Evolutionary conservation across 2,113 vertebrate genomes (phyloP).

Genomic region (Sylvilagus bachmani): DNA sequence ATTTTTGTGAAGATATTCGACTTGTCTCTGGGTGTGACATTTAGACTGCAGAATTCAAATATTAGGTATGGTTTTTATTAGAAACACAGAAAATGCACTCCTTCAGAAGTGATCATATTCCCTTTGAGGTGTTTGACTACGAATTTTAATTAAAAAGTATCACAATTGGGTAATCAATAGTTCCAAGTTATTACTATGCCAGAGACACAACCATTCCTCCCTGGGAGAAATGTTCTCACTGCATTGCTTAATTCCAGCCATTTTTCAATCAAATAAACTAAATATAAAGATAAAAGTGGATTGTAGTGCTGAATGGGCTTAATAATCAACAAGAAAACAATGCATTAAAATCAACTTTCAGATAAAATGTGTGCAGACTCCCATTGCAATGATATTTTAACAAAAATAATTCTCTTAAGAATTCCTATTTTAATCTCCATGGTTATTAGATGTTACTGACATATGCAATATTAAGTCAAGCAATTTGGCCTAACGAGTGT

Average conservation of each 20-base stretch:
- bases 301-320: background rate
- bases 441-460: background rate
- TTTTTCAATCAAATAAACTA: conserved; percentile 4
- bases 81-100: background rate
- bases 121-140: conserved; percentile 44
- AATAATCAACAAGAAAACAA: background rate
- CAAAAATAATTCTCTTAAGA: background rate
- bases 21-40: background rate
- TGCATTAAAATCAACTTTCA: background rate
- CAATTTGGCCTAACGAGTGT: background rate
- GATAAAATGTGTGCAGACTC: background rate
- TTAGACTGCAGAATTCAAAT: conserved; percentile 29
- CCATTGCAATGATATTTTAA: background rate
- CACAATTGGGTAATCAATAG: conserved; percentile 58
- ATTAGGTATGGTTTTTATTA: background rate
- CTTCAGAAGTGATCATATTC: background rate
- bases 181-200: background rate
- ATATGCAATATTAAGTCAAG: conserved; percentile 1
- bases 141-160: conserved; percentile 64
- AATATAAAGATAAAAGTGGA: background rate
- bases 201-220: background rate
- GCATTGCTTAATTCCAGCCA: background rate
- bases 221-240: conserved; percentile 23
- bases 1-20: background rate
- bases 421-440: background rate